Base-by-base conservation (phyloP, 1,140 invertebrate genomes). In the Copidosoma floridanum region DNA sequence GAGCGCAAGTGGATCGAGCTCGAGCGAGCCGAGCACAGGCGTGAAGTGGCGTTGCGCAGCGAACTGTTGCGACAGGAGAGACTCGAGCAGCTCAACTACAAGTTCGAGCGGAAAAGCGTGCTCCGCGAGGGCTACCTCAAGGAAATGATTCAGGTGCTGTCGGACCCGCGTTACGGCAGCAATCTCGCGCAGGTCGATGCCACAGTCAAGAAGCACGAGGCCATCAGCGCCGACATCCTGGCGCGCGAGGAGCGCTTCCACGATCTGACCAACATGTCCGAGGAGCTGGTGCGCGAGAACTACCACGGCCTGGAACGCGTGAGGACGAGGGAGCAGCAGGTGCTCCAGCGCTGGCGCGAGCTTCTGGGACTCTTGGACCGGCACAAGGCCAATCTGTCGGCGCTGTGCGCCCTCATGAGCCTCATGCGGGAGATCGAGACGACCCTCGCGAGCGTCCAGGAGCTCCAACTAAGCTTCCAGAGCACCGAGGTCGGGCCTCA, bases 161-260 rank as follows among this genome's bases (percentile, higher is more conserved):
- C 90, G 0, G 95, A 99, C 82, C 92, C 95, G 8, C 84, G 94
- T 57, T 95, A 95, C 74, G 93, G 92, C 23, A 91, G 88, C 68
- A 95, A 94, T 82, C 80, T 97, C 57, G 85, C 88, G 0, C 95
- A 98, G 76, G 94, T 98, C 0, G 97, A 99, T 73, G 96, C 96
- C 10, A 97, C 95, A 0, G 87, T 98, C 6, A 99, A 99, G 81
- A 99, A 99, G 75, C 95, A 99, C 75, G 95, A 99, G 81, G 97
- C 97, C 20, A 97, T 99, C 50, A 94, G 92, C 67, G 96, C 96
- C 0, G 97, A 99, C 73, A 98, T 99, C 61, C 78, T 97, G 29
- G 92, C 96, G 4, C 85, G 95, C 74, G 91, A 95, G 74, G 95
- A 98, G 74, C 85, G 97, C 8, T 98, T 99, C 75, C 89, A 94